Evolutionary conservation across 1,140 invertebrate species (phyloP).

Genomic region (Saccostrea cuccullata): DNA sequence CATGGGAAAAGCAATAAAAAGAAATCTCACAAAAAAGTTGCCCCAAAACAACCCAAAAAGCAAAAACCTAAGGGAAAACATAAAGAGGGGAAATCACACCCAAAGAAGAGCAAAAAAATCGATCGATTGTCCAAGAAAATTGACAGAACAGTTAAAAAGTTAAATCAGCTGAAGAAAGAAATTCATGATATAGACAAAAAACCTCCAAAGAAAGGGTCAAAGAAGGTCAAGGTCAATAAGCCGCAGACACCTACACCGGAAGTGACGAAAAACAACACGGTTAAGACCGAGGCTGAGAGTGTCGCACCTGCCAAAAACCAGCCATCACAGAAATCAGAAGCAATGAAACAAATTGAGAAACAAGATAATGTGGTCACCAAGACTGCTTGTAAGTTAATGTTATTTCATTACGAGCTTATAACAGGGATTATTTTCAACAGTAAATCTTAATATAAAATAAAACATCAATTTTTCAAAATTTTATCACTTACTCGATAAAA

Average conservation of each 20-base stretch:
- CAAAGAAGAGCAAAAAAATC: background rate
- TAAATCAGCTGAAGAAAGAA: background rate
- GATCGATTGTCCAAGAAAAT: background rate
- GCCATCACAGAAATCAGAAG: too few relatives aligned
- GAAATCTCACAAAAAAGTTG: too few relatives aligned
- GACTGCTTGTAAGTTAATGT: background rate
- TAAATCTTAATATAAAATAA: too few relatives aligned
- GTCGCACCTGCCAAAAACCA: background rate
- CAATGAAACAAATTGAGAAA: background rate
- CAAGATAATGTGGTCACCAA: background rate
- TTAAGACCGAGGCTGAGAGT: background rate
- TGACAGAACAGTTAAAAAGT: background rate
- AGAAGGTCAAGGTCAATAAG: background rate
- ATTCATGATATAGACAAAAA: background rate
- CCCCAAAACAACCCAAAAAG: background rate
- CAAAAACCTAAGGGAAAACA: background rate
- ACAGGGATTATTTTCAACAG: too few relatives aligned
- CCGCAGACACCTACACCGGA: background rate
- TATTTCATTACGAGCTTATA: background rate
- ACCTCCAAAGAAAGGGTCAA: background rate
- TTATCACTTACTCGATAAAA: too few relatives aligned
- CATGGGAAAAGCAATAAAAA: too few relatives aligned
- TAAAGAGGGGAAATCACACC: background rate
- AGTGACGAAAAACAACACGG: background rate
- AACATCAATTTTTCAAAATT: too few relatives aligned